Percentiles rank a stretch among this genome's conserved stretches.
Evolutionary conservation across 2,888 invertebrate species (phyloP).

Genomic region (Operophtera brumata): DNA sequence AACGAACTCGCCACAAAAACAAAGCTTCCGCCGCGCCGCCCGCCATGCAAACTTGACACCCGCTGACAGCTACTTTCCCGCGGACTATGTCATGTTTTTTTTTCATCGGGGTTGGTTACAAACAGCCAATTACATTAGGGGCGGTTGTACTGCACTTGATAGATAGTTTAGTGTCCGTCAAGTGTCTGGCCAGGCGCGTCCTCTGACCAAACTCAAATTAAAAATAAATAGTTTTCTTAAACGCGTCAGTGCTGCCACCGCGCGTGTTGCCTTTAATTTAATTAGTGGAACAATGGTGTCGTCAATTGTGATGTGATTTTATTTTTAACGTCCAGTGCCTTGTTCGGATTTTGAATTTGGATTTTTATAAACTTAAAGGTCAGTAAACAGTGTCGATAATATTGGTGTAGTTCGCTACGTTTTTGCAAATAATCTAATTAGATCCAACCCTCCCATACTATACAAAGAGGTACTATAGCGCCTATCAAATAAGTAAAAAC

Average conservation of each 20-base stretch:
- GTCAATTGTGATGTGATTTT: conserved; percentile 68
- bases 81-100: conserved; percentile 76
- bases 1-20: conserved; percentile 71
- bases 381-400: conserved; percentile 27
- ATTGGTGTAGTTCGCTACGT: not conserved
- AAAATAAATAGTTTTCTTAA: conserved; percentile 37
- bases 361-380: conserved; percentile 46
- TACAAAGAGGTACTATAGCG: too few species aligned
- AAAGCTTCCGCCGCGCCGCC: conserved; percentile 56
- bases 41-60: conserved; percentile 65
- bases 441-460: not conserved
- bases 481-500: too few species aligned
- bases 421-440: conserved; percentile 20
- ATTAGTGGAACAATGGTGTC: conserved; percentile 68
- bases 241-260: conserved; percentile 56
- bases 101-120: conserved; percentile 78
- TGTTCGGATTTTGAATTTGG: conserved; percentile 47
- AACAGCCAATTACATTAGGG: conserved; percentile 78
- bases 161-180: conserved; percentile 75
- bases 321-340: conserved; percentile 37
- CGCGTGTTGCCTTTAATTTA: conserved; percentile 71
- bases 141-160: conserved; percentile 67
- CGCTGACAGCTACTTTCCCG: conserved; percentile 74
- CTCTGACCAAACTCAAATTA: conserved; percentile 32
- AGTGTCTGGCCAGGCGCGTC: conserved; percentile 63